Evolutionary conservation across 1,140 invertebrate species (phyloP).

Genomic region (Hyles euphorbiae): DNA sequence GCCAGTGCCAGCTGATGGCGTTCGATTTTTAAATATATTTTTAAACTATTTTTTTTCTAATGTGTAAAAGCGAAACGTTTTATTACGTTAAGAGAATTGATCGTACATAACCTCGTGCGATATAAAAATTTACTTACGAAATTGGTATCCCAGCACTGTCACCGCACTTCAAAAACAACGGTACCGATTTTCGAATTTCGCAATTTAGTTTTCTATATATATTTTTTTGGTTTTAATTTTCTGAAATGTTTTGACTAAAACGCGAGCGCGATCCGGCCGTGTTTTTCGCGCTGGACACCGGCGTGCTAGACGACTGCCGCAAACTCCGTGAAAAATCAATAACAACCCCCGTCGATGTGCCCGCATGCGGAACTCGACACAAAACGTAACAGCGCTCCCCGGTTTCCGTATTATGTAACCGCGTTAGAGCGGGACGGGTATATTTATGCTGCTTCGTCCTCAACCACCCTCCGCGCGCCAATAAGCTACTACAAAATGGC

Average conservation of each 20-base stretch:
- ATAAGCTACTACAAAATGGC: conserved; percentile 54
- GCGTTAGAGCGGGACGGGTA: conserved; percentile 41
- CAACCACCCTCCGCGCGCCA: conserved; percentile 56
- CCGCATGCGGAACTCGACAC: conserved; percentile 67
- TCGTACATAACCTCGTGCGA: conserved; percentile 2
- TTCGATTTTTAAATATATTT: neutral
- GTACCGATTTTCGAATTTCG: conserved; percentile 19
- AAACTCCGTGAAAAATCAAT: conserved; percentile 71
- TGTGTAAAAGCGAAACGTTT: too few species aligned
- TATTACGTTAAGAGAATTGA: conserved; percentile 13
- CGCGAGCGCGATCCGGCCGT: conserved; percentile 60
- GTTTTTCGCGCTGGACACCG: conserved; percentile 70
- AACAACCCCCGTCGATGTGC: conserved; percentile 48
- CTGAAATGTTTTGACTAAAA: conserved; percentile 31
- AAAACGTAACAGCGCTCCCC: conserved; percentile 52
- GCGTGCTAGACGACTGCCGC: conserved; percentile 66
- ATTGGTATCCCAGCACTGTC: conserved; percentile 46
- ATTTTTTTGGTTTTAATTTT: conserved; percentile 18
- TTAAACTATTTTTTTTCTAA: too few species aligned
- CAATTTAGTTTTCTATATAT: conserved; percentile 7
- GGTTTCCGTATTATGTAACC: conserved; percentile 69
- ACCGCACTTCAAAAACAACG: conserved; percentile 15
- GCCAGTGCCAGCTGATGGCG: conserved; percentile 49
- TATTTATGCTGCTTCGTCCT: conserved; percentile 28
- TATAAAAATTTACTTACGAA: conserved; percentile 47